phyloP scores from a whole-genome alignment of 2,113 vertebrate species.

The Psilopsiagon aymara region DNA sequence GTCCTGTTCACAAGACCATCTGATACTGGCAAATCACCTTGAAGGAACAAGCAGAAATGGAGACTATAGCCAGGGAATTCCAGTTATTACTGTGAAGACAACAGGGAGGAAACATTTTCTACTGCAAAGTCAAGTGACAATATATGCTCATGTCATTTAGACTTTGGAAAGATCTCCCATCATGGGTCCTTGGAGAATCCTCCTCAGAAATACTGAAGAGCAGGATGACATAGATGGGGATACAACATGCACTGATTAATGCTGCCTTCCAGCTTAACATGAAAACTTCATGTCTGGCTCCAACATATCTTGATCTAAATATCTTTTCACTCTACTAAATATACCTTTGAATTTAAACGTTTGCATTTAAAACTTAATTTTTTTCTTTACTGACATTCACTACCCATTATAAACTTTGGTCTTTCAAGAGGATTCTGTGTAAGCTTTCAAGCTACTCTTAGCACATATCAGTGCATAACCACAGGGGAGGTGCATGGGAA shows the following conservation, averaged over 20 bases:
- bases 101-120: background rate
- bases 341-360: background rate
- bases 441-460: background rate
- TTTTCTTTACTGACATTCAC: background rate
- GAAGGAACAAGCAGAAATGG: background rate
- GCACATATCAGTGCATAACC: rapidly evolving
- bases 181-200: background rate
- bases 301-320: background rate
- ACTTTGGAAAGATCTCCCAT: background rate
- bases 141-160: background rate
- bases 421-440: background rate
- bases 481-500: background rate
- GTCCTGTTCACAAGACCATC: background rate
- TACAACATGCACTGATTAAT: background rate
- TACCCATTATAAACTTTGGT: background rate
- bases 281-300: background rate
- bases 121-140: background rate
- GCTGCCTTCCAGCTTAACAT: background rate
- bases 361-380: background rate
- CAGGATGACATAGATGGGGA: background rate
- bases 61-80: background rate
- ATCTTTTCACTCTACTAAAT: background rate
- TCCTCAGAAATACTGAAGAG: background rate
- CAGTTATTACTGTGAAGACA: background rate
- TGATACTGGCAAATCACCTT: background rate